phyloP scores from a whole-genome alignment of 2,113 vertebrate species.

The Colius striatus region DNA sequence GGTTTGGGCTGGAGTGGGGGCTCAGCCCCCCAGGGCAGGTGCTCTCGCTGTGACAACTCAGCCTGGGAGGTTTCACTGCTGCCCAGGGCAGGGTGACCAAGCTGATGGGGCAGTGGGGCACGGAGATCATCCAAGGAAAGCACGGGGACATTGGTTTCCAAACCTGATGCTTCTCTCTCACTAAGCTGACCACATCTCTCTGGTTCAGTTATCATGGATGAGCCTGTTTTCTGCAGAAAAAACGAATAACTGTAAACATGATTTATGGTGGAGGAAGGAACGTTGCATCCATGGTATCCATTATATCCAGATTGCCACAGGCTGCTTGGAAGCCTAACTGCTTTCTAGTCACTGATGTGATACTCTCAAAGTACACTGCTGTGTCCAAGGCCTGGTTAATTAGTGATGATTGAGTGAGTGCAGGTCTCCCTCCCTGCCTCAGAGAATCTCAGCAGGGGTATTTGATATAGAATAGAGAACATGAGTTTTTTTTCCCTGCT shows the following conservation, averaged over 20 bases:
- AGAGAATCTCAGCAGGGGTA: background rate
- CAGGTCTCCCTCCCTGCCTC: slow-evolving; percentile 1
- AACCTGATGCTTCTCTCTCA: background rate
- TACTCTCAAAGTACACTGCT: background rate
- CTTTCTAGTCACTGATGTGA: background rate
- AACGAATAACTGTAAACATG: background rate
- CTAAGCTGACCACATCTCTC: background rate
- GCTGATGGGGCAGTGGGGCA: background rate
- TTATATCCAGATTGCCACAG: background rate
- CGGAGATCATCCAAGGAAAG: background rate
- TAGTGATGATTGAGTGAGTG: background rate
- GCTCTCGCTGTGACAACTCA: background rate
- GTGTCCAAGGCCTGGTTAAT: slow-evolving; percentile 29
- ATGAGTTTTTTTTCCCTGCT: background rate
- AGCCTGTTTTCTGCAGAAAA: background rate
- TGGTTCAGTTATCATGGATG: background rate
- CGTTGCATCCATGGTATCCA: background rate
- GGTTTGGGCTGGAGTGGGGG: background rate
- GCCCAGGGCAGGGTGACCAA: background rate
- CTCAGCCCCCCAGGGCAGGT: accelerated
- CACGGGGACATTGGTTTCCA: background rate
- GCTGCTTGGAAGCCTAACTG: background rate
- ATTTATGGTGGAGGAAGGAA: slow-evolving; percentile 6
- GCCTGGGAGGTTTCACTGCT: background rate
- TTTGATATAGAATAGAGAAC: slow-evolving; percentile 20